Conservation (phyloP, 2,113 vertebrate genomes). For the Pseudopodoces humilis region DNA sequence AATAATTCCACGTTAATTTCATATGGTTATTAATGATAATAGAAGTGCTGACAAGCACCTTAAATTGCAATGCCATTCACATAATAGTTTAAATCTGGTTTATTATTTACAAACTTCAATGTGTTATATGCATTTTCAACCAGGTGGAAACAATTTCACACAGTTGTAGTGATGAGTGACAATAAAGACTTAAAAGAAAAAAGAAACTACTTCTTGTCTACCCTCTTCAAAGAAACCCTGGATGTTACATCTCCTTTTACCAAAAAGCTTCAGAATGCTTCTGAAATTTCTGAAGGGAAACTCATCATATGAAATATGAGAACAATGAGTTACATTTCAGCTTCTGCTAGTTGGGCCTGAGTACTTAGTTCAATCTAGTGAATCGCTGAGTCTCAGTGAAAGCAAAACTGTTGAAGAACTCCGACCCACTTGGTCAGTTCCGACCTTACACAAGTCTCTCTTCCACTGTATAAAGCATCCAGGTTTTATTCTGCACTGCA, state of each 20-base stretch:
- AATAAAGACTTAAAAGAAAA: not conserved
- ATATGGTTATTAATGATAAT: not conserved
- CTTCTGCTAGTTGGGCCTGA: not conserved
- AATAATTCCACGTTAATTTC: not conserved
- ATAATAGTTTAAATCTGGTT: not conserved
- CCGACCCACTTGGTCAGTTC: not conserved
- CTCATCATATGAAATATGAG: not conserved
- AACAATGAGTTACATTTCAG: not conserved
- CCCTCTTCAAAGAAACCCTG: not conserved
- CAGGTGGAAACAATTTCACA: not conserved
- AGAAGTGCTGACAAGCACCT: not conserved
- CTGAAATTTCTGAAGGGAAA: slow-evolving; percentile 35
- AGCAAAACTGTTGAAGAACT: slow-evolving; percentile 16
- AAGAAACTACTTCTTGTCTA: not conserved
- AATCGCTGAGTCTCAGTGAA: not conserved
- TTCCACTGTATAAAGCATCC: not conserved
- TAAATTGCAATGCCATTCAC: not conserved
- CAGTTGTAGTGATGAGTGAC: not conserved
- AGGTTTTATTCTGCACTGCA: not conserved
- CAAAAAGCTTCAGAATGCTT: not conserved
- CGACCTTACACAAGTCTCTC: not conserved
- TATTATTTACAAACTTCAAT: not conserved
- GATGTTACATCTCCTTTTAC: not conserved
- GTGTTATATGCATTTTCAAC: not conserved
- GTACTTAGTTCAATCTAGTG: not conserved